These are phyloP conservation scores for Lysiphlebus fabarum DNA, from an alignment of 1,140 invertebrate species.

Conservation along the genomic window DNA sequence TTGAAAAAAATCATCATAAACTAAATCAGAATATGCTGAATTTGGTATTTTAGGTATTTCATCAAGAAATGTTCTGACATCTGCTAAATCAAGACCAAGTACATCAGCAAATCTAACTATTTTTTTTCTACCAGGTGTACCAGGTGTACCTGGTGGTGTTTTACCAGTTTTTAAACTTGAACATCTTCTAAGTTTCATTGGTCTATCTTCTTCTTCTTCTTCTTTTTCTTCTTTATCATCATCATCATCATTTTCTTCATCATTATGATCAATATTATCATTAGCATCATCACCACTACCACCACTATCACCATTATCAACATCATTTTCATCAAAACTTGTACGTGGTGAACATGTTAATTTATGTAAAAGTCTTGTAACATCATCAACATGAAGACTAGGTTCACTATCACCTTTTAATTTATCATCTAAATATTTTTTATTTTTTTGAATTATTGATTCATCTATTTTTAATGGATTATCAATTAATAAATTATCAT, in stretches of 20 bases:
- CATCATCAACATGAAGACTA: slow-evolving; percentile 21
- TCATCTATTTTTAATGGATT: no score
- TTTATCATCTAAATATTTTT: slow-evolving; percentile 8
- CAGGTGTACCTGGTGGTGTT: slow-evolving; percentile 86
- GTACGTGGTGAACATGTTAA: slow-evolving; percentile 25
- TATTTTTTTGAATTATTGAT: background rate
- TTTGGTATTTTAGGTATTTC: slow-evolving; percentile 84
- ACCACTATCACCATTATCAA: slow-evolving; percentile 32
- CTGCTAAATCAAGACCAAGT: slow-evolving; percentile 86
- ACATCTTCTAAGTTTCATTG: slow-evolving; percentile 68
- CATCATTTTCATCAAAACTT: slow-evolving; percentile 30
- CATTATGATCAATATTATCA: slow-evolving; percentile 34
- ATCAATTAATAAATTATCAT: no score
- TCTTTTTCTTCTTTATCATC: slow-evolving; percentile 45
- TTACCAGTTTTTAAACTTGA: slow-evolving; percentile 88
- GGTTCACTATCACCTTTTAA: no score
- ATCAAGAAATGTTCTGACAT: slow-evolving; percentile 84
- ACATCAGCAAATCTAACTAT: slow-evolving; percentile 94
- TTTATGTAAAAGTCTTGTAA: slow-evolving; percentile 29
- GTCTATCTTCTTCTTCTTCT: slow-evolving; percentile 51
- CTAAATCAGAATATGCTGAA: slow-evolving; percentile 76
- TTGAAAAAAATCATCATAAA: slow-evolving; percentile 54
- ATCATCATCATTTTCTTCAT: slow-evolving; percentile 41
- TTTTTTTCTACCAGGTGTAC: slow-evolving; percentile 85
- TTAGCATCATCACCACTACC: slow-evolving; percentile 41